A percentile compares a stretch with the other conserved stretches of the same genome.
Conservation (phyloP, 2,797 vertebrate genomes). For the Acipenser oxyrinchus region DNA sequence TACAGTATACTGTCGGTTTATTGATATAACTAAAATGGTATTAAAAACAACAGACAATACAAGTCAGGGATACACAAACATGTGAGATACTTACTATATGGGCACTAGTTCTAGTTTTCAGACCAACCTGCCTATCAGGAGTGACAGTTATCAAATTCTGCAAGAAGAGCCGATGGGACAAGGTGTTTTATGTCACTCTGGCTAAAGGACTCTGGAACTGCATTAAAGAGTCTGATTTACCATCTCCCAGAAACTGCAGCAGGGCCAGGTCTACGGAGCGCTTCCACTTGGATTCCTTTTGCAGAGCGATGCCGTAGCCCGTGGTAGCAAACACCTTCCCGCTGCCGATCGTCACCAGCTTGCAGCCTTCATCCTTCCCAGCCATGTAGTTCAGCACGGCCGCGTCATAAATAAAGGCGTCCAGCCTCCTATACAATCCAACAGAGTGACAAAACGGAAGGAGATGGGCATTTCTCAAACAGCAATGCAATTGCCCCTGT, state of each 20-base stretch:
- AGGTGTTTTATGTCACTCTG: background rate
- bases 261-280: conserved; percentile 87
- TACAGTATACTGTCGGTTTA: too few relatives aligned
- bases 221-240: conserved; percentile 44
- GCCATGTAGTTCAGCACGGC: conserved; percentile 99
- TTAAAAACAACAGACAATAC: too few relatives aligned
- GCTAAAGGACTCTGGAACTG: background rate
- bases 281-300: conserved; percentile 94
- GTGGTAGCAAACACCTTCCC: conserved; percentile 97
- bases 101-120: too few relatives aligned
- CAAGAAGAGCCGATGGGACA: background rate
- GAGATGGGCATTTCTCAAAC: background rate
- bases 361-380: conserved; percentile 93
- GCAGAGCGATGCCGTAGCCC: conserved; percentile 91
- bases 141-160: background rate
- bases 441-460: conserved; percentile 1
- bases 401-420: conserved; percentile 93
- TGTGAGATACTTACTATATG: too few relatives aligned
- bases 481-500: too few relatives aligned
- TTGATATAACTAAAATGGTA: too few relatives aligned
- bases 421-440: conserved; percentile 74
- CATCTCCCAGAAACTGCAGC: conserved; percentile 92
- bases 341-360: conserved; percentile 94
- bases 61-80: too few relatives aligned
- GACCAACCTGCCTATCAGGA: background rate